Base-by-base conservation (phyloP, 1,140 invertebrate species). In the Magallana angulata region DNA sequence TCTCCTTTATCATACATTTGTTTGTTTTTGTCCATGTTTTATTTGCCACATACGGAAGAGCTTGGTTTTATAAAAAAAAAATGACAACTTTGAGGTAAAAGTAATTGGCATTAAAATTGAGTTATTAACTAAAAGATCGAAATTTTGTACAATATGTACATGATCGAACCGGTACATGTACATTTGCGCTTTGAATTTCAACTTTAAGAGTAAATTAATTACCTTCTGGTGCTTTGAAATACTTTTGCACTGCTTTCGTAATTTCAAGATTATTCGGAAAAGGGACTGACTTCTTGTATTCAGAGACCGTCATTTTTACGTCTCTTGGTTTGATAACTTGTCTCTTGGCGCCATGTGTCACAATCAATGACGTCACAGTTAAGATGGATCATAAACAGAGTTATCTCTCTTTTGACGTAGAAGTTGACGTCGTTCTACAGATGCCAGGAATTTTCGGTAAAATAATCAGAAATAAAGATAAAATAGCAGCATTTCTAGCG, bases 21-120 rank as follows among this genome's bases (percentile, higher is more conserved):
- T 68, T 85, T 36, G 84, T 88, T 62, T 83, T 85, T 36, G 71
- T 88, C 87, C 87, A 88, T 88, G 80, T 76, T 85, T 88, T 88
- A 14, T 57, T 84, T 14, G 57, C 60, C 56, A 18, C 59, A 82
- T 83, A 82, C 18, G 81, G 60, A 24, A 56, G 24, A 60, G 24
- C 85, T 86, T 56, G n/a, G 57, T 71, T 30, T 30, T 16, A n/a
- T n/a, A 7, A 16, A 64, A 62, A 62, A 24, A 64, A 14, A 64
- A 14, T 64, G 62, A 64, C 14, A 18, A 64, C 18, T 64, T 64
- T 3, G 18, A 64, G 36, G 1, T 64, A 6, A 64, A 64, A 7
- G 18, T 5, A 64, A 48, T 48, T 4, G 36, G 36, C 36, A 48
- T 48, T 5, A 48, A 4, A 48, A 48, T 48, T 5, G 5, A 48